Evolutionary conservation across 1,140 invertebrate genomes (phyloP).

Genomic region (Saccostrea glomerata): DNA sequence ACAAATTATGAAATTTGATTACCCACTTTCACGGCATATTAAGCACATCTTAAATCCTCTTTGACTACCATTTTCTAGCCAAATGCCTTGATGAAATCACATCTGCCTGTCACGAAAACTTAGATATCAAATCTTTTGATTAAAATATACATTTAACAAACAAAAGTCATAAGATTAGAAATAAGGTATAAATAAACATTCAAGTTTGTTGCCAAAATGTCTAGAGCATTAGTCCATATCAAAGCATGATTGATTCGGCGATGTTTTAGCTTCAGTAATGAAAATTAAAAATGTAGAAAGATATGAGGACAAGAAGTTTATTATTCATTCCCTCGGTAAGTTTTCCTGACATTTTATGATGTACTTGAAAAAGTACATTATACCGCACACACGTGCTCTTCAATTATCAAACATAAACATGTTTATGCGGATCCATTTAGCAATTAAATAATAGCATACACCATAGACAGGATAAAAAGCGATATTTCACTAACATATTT

Average conservation of each 20-base stretch:
- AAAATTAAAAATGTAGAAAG: constrained; percentile 34
- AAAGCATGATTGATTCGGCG: constrained; percentile 28
- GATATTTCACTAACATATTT: not conserved
- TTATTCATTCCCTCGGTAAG: not conserved
- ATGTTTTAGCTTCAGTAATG: constrained; percentile 1
- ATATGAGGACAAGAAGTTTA: not conserved
- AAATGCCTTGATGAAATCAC: constrained; percentile 31
- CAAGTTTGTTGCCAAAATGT: constrained; percentile 23
- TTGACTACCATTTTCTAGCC: constrained; percentile 31
- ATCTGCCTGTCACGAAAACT: constrained; percentile 27
- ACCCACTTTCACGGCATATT: constrained; percentile 29
- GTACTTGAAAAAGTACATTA: not conserved
- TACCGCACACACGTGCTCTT: not conserved
- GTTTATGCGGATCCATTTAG: not conserved
- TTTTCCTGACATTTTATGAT: constrained; percentile 16
- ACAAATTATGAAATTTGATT: constrained; percentile 37
- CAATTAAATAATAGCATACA: not conserved
- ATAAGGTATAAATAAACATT: constrained; percentile 9
- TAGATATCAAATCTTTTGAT: constrained; percentile 37
- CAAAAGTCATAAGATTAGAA: constrained; percentile 20
- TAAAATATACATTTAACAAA: constrained; percentile 23
- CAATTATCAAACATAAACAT: not conserved
- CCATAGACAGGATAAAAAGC: not conserved
- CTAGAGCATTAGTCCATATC: not conserved
- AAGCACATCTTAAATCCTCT: constrained; percentile 3